Evolutionary conservation across 2,113 vertebrate genomes (phyloP), one percentile per base, ranked within the genome.

Genomic region (Octodon degus): DNA sequence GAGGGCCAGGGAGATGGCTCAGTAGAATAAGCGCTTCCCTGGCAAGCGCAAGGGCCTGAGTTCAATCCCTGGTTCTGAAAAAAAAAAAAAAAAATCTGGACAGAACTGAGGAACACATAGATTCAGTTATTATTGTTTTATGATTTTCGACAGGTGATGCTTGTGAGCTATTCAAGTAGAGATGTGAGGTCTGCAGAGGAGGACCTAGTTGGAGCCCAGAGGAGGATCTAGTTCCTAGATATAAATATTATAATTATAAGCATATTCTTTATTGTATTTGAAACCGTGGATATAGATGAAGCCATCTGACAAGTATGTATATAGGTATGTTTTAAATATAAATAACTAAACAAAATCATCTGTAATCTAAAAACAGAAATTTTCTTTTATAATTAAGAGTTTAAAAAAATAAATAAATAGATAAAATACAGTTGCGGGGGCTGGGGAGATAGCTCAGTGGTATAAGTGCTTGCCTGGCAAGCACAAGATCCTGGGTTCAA

Each of bases 281-380:
- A 86, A 76, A 74, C 58, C 25, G 30, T 17, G 7, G 13, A 55
- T 14, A 43, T 19, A 40, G 37, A n/a, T 86, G 37, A 92, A 53
- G 43, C 32, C 34, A 82, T 27, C 67, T 67, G 70, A 50, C 17
- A 58, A 89, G 70, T 37, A 30, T 24, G n/a, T 85, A 37, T 88
- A 37, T 19, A 74, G 34, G 74, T 58, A 80, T 40, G 81, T 96
- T 76, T 58, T 37, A 82, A 91, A 79, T 40, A 77, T 2, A 16
- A 24, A 32, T 72, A 67, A 89, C 17, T 32, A 80, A 95, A n/a
- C 77, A 70, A 92, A 83, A 65, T 24, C 37, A 40, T 17, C 47
- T 7, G 7, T 32, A 20, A 63, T 62, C 25, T 58, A 67, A 37
- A 16, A 32, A 20, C 37, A 92, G 67, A 76, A 6, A 19, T 22